These are phyloP conservation scores for Pogonognathellus flavescens DNA, from an alignment of 1,140 invertebrate genomes.

Conservation along the genomic window DNA sequence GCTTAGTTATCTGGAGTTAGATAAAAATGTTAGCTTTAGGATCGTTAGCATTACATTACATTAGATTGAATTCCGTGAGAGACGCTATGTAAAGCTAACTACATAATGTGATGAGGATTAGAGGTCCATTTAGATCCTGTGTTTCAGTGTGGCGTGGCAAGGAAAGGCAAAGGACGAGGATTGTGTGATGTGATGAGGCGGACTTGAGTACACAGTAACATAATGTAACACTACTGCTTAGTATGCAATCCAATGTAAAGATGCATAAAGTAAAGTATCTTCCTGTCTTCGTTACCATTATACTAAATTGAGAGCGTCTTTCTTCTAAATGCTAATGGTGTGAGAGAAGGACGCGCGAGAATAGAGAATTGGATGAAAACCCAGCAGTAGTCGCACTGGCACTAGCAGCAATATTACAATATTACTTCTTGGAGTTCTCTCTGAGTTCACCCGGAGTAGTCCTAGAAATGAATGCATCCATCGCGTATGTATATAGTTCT, in stretches of 20 bases:
- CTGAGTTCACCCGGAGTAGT: not conserved
- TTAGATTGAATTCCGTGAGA: conserved; percentile 29
- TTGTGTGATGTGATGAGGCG: conserved; percentile 40
- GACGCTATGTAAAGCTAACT: conserved; percentile 41
- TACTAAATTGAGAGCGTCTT: conserved; percentile 41
- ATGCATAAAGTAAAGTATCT: conserved; percentile 46
- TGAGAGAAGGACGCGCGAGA: conserved; percentile 17
- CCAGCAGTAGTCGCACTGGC: no score
- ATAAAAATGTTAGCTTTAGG: not conserved
- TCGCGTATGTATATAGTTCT: not conserved
- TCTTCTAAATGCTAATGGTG: conserved; percentile 35
- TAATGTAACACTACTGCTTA: not conserved
- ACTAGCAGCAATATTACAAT: not conserved
- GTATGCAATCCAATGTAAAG: conserved; percentile 25
- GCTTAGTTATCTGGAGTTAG: not conserved
- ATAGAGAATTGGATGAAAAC: not conserved
- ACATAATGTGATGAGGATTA: conserved; percentile 51
- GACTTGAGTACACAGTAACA: conserved; percentile 8
- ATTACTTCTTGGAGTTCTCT: not conserved
- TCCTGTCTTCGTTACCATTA: conserved; percentile 31
- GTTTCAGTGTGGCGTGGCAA: not conserved
- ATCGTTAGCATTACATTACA: conserved; percentile 45
- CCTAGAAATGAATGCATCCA: not conserved
- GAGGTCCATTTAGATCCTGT: conserved; percentile 44
- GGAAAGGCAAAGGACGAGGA: not conserved